Base-by-base conservation (phyloP, 2,888 invertebrate genomes). In the Standfussiana lucernea region DNA sequence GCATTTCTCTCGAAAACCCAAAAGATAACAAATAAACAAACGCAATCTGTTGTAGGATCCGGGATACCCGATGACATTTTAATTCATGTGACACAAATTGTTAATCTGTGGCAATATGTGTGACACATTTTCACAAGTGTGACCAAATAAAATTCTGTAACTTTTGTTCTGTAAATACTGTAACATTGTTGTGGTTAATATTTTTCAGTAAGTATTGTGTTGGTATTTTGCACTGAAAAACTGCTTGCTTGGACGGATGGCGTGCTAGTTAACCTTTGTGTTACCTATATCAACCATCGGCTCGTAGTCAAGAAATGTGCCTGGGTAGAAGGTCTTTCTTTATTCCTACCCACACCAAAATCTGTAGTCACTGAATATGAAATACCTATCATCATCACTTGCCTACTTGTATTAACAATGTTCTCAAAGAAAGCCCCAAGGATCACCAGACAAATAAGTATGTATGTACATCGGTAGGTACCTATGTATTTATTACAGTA, bases 101-200 rank as follows among this genome's bases (percentile, higher is more conserved):
- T 4, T 59, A 32, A 35, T 77, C 72, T 80, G 59, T 77, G 80
- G 80, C 32, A 59, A n/a, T 18, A 75, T 50, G 45, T 67, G 79
- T 56, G 68, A 79, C 79, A 78, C 42, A 28, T 21, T 78, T 18
- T 45, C 24, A 65, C 8, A 40, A 59, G 47, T 79, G 79, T 77
- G 59, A 47, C 59, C 53, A 76, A 67, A 18, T 66, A 37, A 24
- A 66, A 32, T 45, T 28, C 28, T 78, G 13, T 53, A n/a, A 53
- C 13, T 53, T n/a, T n/a, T n/a, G n/a, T n/a, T n/a, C n/a, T n/a
- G n/a, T n/a, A n/a, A n/a, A n/a, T n/a, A n/a, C n/a, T n/a, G n/a
- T n/a, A n/a, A n/a, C n/a, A n/a, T 24, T 11, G 24, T 13, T 21
- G 45, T 47, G 18, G 45, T 47, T 61, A 62, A 24, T n/a, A n/a